A percentile compares a stretch with the other conserved stretches of the same genome.
Conservation (phyloP, 2,113 vertebrate genomes). For the Caretta caretta region DNA sequence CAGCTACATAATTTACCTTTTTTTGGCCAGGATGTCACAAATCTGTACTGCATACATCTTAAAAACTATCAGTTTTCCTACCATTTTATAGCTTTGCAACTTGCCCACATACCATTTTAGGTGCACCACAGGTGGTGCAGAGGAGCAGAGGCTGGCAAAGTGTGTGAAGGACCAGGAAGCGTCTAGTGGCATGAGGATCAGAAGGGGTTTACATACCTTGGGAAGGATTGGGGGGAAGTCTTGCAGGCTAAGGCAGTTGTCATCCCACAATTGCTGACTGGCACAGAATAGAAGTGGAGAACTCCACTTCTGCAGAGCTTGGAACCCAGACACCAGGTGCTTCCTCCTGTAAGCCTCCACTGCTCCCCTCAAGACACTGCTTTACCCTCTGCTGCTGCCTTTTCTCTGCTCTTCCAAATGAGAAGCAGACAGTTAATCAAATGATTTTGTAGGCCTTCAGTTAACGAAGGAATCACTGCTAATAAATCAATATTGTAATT, state of each 20-base stretch:
- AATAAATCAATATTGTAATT: slow-evolving; percentile 31
- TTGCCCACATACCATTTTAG: neutral
- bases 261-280: neutral
- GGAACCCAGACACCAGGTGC: neutral
- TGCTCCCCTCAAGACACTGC: neutral
- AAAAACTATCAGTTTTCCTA: neutral
- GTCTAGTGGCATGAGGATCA: neutral
- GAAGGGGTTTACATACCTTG: neutral
- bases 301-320: neutral
- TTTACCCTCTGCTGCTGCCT: neutral
- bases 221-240: neutral
- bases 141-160: neutral
- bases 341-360: neutral
- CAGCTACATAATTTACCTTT: neutral
- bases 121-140: neutral
- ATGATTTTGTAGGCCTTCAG: slow-evolving; percentile 2
- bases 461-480: slow-evolving; percentile 9
- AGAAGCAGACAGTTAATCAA: slow-evolving; percentile 2
- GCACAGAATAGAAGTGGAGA: neutral
- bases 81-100: neutral
- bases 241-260: neutral
- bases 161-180: neutral
- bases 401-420: neutral
- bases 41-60: neutral
- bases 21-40: neutral